A percentile compares a stretch with the other conserved stretches of the same genome.
phyloP scores from a whole-genome alignment of 2,797 vertebrate genomes.

The Xenentodon cancila region DNA sequence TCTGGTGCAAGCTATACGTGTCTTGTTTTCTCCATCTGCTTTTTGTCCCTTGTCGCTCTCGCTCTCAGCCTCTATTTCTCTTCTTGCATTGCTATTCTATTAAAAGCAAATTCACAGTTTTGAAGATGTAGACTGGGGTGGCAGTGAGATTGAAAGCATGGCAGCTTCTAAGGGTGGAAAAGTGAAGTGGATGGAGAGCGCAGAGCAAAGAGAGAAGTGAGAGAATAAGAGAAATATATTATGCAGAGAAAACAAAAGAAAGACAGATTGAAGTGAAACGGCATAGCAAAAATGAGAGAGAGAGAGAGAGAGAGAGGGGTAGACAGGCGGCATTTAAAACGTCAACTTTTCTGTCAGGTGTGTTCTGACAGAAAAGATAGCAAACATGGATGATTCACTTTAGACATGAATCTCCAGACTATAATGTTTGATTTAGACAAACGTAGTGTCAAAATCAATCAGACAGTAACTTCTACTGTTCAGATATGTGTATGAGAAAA shows the following conservation, averaged over 20 bases:
- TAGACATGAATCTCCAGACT: constrained; percentile 28
- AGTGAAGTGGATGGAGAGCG: constrained; percentile 31
- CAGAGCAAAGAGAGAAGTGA: constrained; percentile 25
- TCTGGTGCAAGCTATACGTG: constrained; percentile 25
- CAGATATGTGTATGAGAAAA: neutral
- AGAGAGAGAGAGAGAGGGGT: neutral
- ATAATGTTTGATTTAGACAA: too few relatives aligned
- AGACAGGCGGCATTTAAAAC: constrained; percentile 2
- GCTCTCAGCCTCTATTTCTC: constrained; percentile 6
- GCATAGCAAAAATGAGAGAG: constrained; percentile 11
- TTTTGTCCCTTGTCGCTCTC: constrained; percentile 11
- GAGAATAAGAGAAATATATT: constrained; percentile 10
- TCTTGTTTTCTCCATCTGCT: constrained; percentile 15
- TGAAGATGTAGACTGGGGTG: constrained; percentile 51
- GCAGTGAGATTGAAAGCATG: neutral
- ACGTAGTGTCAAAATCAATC: neutral
- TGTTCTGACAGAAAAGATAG: constrained; percentile 13
- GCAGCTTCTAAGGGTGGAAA: constrained; percentile 24
- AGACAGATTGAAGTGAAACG: constrained; percentile 40
- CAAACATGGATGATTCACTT: constrained; percentile 30
- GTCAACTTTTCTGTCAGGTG: constrained; percentile 10
- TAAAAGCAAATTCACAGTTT: constrained; percentile 62
- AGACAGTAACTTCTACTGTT: too few relatives aligned
- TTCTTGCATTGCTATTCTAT: constrained; percentile 55
- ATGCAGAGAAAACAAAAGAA: constrained; percentile 30